Percentiles rank a stretch among this genome's conserved stretches.
Evolutionary conservation across 2,113 vertebrate genomes (phyloP).

Genomic region (Meriones unguiculatus): DNA sequence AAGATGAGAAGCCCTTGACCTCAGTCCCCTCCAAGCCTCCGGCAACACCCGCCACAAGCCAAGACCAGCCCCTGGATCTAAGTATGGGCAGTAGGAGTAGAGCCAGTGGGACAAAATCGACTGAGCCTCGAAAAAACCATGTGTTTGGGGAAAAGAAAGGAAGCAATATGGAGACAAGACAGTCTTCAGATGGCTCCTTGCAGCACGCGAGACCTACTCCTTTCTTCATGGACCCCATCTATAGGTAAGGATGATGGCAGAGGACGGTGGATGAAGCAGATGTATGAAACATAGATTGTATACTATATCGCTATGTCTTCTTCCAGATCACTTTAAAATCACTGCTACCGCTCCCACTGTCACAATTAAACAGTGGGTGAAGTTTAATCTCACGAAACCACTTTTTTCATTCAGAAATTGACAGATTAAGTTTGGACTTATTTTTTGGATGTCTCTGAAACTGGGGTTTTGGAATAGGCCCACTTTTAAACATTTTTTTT

Average conservation of each 20-base stretch:
- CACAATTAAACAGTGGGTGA: not conserved
- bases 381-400: conserved; percentile 10
- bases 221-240: conserved; percentile 99
- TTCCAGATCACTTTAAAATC: too few relatives aligned
- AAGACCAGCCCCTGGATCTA: conserved; percentile 97
- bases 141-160: conserved; percentile 93
- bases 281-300: not conserved
- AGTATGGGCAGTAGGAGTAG: conserved; percentile 95
- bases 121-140: conserved; percentile 91
- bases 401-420: conserved; percentile 23
- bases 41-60: conserved; percentile 87
- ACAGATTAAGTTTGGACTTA: conserved; percentile 54
- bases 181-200: conserved; percentile 92
- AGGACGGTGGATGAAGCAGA: rapidly evolving
- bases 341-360: rapidly evolving
- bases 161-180: conserved; percentile 87
- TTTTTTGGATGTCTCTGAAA: conserved; percentile 63
- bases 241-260: conserved; percentile 91
- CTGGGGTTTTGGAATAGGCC: conserved; percentile 60
- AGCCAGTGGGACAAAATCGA: conserved; percentile 87
- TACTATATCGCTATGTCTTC: not conserved
- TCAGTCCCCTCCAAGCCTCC: conserved; percentile 90
- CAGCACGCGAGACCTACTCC: conserved; percentile 98
- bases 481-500: conserved; percentile 63
- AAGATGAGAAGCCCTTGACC: conserved; percentile 92